Conservation (phyloP, 2,888 invertebrate genomes). For the Drosophila differens region DNA sequence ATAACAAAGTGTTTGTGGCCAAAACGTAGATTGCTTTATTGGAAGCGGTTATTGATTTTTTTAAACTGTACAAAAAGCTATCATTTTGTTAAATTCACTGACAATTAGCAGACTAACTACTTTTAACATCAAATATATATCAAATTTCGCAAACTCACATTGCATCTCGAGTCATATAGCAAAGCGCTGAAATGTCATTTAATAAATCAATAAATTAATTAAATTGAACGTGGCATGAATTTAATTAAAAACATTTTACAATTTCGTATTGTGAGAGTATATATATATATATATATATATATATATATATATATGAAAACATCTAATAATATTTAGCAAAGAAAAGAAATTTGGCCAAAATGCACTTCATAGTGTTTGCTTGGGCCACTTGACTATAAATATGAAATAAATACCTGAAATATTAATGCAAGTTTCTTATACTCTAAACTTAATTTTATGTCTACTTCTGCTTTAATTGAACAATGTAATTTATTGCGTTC, state of each 20-base stretch:
- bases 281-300: too few relatives aligned
- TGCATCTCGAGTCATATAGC: not conserved
- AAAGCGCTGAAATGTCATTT: not conserved
- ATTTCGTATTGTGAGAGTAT: not conserved
- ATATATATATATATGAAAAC: not conserved
- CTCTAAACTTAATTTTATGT: not conserved
- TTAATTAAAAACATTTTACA: not conserved
- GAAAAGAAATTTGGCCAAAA: not conserved
- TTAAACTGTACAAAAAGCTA: not conserved
- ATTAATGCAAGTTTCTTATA: not conserved
- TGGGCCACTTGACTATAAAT: conserved; percentile 36
- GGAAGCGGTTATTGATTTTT: not conserved
- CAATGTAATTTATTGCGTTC: not conserved
- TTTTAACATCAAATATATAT: not conserved
- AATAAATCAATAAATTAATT: not conserved
- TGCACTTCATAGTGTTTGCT: conserved; percentile 17
- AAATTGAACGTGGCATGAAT: not conserved
- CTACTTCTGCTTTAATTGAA: not conserved
- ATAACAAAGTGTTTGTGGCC: conserved; percentile 16
- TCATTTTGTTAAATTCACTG: not conserved
- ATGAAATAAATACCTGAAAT: conserved; percentile 19
- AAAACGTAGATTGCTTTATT: not conserved
- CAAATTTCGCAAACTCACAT: not conserved
- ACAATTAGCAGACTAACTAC: not conserved
- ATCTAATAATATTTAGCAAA: not conserved